A percentile compares a stretch with the other conserved stretches of the same genome.
phyloP scores from a whole-genome alignment of 2,888 invertebrate genomes.

The Eupithecia tripunctaria region DNA sequence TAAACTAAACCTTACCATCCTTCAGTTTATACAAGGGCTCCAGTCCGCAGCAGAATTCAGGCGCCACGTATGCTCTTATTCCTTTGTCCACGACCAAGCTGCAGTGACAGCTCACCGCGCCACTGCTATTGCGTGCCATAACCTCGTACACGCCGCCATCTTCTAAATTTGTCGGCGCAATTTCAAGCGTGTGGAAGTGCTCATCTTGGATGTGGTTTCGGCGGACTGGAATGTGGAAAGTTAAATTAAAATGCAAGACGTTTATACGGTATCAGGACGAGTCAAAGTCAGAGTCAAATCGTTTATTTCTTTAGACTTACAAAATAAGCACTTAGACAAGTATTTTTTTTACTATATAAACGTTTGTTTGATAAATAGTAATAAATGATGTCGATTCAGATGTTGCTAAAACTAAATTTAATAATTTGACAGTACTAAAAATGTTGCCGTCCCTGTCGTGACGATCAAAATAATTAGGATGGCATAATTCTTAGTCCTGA shows the following conservation, averaged over 20 bases:
- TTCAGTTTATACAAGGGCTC: constrained; percentile 86
- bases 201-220: constrained; percentile 88
- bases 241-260: not conserved
- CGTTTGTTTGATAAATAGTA: no score
- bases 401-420: no score
- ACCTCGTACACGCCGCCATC: constrained; percentile 93
- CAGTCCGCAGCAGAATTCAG: constrained; percentile 89
- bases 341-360: no score
- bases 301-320: no score
- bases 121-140: constrained; percentile 91
- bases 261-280: not conserved
- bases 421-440: no score
- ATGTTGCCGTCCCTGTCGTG: no score
- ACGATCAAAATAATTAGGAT: no score
- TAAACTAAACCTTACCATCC: constrained; percentile 79
- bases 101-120: constrained; percentile 92
- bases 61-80: constrained; percentile 91
- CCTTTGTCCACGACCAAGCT: constrained; percentile 92
- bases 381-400: no score
- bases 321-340: no score
- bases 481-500: no score
- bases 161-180: constrained; percentile 89
- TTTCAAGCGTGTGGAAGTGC: constrained; percentile 93
- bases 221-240: constrained; percentile 69
- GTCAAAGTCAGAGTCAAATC: no score